Evolutionary conservation across 2,113 vertebrate species (phyloP), one percentile per base, ranked within the genome.

Genomic region (Ceyx margarethae): DNA sequence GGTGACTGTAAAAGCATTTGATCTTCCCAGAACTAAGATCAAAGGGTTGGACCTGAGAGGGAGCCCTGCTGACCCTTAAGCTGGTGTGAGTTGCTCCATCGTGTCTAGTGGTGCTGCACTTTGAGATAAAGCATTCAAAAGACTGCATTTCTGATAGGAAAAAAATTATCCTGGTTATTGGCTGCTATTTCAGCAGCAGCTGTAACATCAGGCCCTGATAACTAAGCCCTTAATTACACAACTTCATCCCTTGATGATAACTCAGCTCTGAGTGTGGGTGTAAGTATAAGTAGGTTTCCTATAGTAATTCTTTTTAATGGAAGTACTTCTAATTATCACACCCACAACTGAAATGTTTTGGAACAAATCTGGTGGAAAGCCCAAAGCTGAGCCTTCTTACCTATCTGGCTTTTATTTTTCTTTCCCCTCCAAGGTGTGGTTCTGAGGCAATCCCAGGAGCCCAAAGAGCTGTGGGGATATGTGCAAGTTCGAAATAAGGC

Each of bases 401-500:
- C 3, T 45, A 8, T 5, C 35, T 88, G 50, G 19, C 14, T 60
- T 35, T 75, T 60, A 15, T 35, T 65, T 82, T 75, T 67, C 69
- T 12, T 62, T 42, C 7, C 25, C 23, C 17, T 68, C 28, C 69
- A 61, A 98, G 97, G 97, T 54, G 90, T 81, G 25, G 69, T 77
- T 62, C 13, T 96, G 35, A 64, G 92, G 91, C 64, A 64, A n/a
- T 23, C 87, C 2, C 50, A 12, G 18, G 91, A 97, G 26, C 90
- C 96, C 56, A 97, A 97, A 56, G 98, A 99, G 75, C 76, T 72
- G 4, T 99, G 99, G 99, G 96, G 91, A 28, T 99, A 99, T 50
- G 98, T 99, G 88, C 95, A 98, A 4, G 98, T 99, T 51, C 98
- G 99, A 15, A 96, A 96, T 45, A 98, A 98, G 60, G 99, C 99